Conservation (phyloP, 2,113 vertebrate species). For the Tetrao urogallus region DNA sequence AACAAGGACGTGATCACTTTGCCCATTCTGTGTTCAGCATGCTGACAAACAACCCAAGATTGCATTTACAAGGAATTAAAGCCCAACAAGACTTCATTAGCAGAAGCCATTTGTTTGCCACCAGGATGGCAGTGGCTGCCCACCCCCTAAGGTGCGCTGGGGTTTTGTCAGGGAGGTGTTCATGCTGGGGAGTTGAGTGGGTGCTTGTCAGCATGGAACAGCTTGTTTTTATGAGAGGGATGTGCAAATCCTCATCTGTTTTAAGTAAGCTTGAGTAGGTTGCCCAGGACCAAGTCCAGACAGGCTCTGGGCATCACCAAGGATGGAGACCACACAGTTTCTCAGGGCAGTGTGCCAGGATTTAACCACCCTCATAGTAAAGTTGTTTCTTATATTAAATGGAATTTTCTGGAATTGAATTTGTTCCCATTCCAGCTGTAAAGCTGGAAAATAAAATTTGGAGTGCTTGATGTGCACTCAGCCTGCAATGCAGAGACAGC, state of each 20-base stretch:
- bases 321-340: neutral
- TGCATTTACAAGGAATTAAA: neutral
- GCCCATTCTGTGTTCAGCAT: neutral
- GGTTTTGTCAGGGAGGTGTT: neutral
- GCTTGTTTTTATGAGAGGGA: neutral
- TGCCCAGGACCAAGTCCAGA: neutral
- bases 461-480: neutral
- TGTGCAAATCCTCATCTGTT: accelerated
- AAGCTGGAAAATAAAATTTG: neutral
- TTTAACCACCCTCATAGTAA: neutral
- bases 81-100: neutral
- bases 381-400: neutral
- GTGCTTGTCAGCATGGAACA: accelerated
- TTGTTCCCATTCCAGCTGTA: neutral
- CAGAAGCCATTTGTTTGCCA: neutral
- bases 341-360: neutral
- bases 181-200: accelerated
- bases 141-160: accelerated
- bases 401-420: neutral
- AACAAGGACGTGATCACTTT: neutral
- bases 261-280: neutral
- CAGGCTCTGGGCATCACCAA: accelerated
- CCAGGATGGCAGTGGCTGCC: neutral
- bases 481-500: neutral
- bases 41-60: neutral